Conservation (phyloP, 2,888 invertebrate species). For the Papilio gigon region DNA sequence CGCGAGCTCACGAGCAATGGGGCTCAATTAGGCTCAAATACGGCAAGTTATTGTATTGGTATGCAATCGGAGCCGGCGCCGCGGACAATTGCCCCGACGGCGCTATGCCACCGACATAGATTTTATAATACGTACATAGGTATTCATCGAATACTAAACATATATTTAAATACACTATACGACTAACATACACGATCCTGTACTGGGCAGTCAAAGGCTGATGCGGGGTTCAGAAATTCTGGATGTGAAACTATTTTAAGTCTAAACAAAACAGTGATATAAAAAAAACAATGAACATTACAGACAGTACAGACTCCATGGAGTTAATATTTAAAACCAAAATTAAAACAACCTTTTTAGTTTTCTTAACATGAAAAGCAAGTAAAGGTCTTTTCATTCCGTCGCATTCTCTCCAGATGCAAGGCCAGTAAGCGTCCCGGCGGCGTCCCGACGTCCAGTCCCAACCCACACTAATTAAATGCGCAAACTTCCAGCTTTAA, state of each 20-base stretch:
- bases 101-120: constrained; percentile 47
- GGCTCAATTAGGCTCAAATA: constrained; percentile 71
- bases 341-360: too few relatives aligned
- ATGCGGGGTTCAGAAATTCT: too few relatives aligned
- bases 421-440: neutral
- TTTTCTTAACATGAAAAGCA: too few relatives aligned
- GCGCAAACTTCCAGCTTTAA: neutral
- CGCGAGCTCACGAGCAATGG: constrained; percentile 59
- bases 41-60: constrained; percentile 64
- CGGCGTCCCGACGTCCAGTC: neutral
- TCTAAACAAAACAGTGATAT: too few relatives aligned
- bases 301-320: too few relatives aligned
- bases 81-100: constrained; percentile 61
- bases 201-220: too few relatives aligned
- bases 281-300: too few relatives aligned
- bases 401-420: neutral
- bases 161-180: neutral
- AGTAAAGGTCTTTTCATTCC: neutral
- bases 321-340: too few relatives aligned
- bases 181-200: too few relatives aligned
- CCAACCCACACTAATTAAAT: neutral
- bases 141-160: neutral
- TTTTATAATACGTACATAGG: neutral
- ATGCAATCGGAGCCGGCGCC: constrained; percentile 74
- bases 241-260: too few relatives aligned